Evolutionary conservation across 2,797 vertebrate species (phyloP).

Genomic region (Hydrophis major): DNA sequence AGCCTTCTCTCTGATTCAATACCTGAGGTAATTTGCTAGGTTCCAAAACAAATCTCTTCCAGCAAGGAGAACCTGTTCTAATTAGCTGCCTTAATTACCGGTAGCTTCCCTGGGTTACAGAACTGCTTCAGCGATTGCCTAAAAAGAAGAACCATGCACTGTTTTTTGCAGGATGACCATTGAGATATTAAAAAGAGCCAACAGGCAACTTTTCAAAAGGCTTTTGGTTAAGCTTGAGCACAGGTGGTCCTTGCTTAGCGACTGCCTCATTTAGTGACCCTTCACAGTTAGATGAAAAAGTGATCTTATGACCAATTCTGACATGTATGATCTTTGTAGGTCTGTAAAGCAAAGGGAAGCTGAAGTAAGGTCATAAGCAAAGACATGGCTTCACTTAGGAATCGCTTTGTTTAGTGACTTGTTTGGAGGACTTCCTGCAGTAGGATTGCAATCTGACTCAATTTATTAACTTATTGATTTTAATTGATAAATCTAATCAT

Average conservation of each 20-base stretch:
- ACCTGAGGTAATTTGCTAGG: slow-evolving; percentile 81
- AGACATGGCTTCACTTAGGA: background rate
- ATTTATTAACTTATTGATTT: background rate
- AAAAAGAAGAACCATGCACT: background rate
- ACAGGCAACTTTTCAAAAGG: background rate
- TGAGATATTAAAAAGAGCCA: background rate
- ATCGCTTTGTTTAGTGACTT: background rate
- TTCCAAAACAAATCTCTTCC: rapidly evolving
- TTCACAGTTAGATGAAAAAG: background rate
- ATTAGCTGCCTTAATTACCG: background rate
- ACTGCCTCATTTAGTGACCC: background rate
- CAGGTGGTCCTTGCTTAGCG: background rate
- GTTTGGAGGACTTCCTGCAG: background rate
- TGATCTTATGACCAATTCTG: background rate
- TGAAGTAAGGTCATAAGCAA: background rate
- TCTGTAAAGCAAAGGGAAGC: background rate
- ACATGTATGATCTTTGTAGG: background rate
- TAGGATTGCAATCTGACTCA: background rate
- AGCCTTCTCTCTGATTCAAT: slow-evolving; percentile 93
- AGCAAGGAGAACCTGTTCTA: background rate
- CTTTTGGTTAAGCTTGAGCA: background rate
- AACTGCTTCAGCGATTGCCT: background rate
- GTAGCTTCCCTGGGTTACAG: background rate
- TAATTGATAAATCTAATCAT: background rate
- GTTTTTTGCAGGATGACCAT: background rate